Base-by-base conservation (phyloP, 2,888 invertebrate species). In the Muschampia staudingeri region DNA sequence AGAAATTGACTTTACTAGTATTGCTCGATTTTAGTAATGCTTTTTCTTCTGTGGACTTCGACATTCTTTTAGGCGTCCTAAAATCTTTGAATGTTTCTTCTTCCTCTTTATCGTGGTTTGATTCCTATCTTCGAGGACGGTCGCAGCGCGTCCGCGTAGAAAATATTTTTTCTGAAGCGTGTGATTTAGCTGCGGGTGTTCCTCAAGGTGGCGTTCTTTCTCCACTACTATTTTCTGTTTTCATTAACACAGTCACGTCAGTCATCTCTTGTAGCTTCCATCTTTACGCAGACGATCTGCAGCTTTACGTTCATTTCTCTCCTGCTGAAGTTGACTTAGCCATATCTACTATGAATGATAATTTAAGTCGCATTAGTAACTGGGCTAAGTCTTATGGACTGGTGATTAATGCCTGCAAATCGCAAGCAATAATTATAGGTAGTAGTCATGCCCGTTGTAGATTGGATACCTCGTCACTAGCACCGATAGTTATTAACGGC, bases 321-420 rank as follows among this genome's bases (percentile, higher is more conserved):
- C 9, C 44, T 11, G 7, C 44, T 11, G 9, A 44, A 11, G 12
- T 12, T 44, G 44, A 11, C 9, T 69, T 48, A 12, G 48, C 67
- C 16, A 44, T 77, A 14, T 12, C 19, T 19, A 9, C 14, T 16
- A 44, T 77, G 9, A 77, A 77, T 77, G 69, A 69, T 44, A 69
- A 77, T 48, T 25, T 77, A 16, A 25, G 16, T 9, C 69, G 48
- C 9, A 69, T 77, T 14, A 44, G 25, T 42, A 69, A 16, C 25
- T 77, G 67, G 69, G 67, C 69, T 40, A 48, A 77, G 14, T 77
- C 77, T 30, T 77, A 48, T 48, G 77, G 77, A 2, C 44, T 77
- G 11, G 8, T 42, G 16, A 37, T 77, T 8, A 77, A 69, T 44
- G 67, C 77, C 7, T 19, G 19, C n/a, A 76, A 61, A 19, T 61